These are phyloP conservation scores for Zoroaster sp. DNA, from an alignment of 53 echinoderm and acorn worm genomes.

Conservation along the genomic window DNA sequence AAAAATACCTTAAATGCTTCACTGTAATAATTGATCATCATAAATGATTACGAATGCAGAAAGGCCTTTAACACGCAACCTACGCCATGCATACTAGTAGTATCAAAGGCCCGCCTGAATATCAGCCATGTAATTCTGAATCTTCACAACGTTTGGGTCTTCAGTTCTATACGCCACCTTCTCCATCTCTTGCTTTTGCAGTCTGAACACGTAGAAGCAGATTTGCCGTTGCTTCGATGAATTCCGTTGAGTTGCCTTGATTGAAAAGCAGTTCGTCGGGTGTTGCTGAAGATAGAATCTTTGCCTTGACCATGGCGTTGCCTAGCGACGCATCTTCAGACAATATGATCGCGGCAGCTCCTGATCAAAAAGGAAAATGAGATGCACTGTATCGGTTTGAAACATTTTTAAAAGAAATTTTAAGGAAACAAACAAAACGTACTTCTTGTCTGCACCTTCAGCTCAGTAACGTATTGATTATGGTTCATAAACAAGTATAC, in stretches of 20 bases:
- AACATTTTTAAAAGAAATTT: neutral
- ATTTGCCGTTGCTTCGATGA: neutral
- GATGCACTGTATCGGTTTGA: neutral
- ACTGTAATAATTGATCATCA: no score
- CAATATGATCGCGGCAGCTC: conserved; percentile 43
- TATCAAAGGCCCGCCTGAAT: no score
- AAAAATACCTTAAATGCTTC: no score
- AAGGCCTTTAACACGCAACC: no score
- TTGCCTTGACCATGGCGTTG: conserved; percentile 20
- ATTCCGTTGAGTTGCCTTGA: neutral
- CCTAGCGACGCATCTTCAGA: conserved; percentile 4
- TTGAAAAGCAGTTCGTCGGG: conserved; percentile 2
- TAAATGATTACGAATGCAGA: no score
- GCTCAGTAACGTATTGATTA: no score
- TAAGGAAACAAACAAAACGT: neutral
- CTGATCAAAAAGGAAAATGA: neutral
- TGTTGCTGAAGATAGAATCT: neutral
- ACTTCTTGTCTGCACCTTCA: no score
- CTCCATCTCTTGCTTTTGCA: neutral
- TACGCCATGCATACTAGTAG: no score
- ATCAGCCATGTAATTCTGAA: neutral
- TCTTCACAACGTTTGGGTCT: neutral
- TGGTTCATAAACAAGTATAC: no score
- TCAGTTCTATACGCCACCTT: neutral
- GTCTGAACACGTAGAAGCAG: neutral